Evolutionary conservation across 2,888 invertebrate species (phyloP).

Genomic region (Pristionchus arcanus): DNA sequence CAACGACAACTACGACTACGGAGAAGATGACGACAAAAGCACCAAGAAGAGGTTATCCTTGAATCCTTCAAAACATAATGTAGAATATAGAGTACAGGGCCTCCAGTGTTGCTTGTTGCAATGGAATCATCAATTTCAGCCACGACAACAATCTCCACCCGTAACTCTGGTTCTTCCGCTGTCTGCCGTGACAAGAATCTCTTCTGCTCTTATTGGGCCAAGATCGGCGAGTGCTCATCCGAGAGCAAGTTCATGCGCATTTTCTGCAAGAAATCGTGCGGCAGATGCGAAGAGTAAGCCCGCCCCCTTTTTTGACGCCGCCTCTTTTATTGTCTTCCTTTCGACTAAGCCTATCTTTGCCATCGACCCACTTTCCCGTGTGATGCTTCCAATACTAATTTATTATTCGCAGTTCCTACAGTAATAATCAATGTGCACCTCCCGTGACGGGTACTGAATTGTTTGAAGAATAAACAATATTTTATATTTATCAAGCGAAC

Average conservation of each 20-base stretch:
- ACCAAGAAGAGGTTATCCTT: neutral
- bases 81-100: too few relatives aligned
- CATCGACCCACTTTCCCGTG: conserved; percentile 2
- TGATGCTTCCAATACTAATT: neutral
- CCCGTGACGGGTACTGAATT: conserved; percentile 41
- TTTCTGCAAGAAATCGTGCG: conserved; percentile 71
- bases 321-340: neutral
- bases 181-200: conserved; percentile 77
- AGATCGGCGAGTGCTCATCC: conserved; percentile 78
- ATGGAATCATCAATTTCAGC: conserved; percentile 9
- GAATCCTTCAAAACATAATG: too few relatives aligned
- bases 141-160: neutral
- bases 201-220: conserved; percentile 79
- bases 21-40: neutral
- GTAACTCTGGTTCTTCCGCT: conserved; percentile 14
- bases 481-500: neutral
- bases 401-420: conserved; percentile 24
- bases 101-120: too few relatives aligned
- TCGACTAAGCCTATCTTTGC: conserved; percentile 4
- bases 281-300: conserved; percentile 59
- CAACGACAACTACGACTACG: neutral
- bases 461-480: neutral
- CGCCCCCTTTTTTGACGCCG: neutral
- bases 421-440: conserved; percentile 42
- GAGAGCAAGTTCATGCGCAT: conserved; percentile 79